Evolutionary conservation across 2,113 vertebrate genomes (phyloP), one percentile per base, ranked within the genome.

Genomic region (Plecotus auritus): DNA sequence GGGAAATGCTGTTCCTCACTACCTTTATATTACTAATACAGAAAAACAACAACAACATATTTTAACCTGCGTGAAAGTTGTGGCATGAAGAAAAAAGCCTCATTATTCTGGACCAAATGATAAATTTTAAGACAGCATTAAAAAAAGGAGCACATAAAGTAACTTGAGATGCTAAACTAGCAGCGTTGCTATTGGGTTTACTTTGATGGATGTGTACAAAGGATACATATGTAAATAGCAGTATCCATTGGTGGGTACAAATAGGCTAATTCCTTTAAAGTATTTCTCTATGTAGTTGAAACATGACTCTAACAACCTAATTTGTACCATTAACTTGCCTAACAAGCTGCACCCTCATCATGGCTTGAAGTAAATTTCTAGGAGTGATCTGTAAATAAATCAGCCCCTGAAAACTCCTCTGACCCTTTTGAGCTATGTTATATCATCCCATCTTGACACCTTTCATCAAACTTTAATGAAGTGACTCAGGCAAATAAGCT

Each of bases 391-490:
- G 22, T 59, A 59, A 59, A 59, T 59, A 59, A 23, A 59, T 59
- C 22, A 59, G 22, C 56, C 56, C 22, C 56, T 59, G 56, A 59
- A 59, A 59, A 59, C 56, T 59, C 56, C 56, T 23, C 98, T 98
- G 98, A 98, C 98, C 98, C 98, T 98, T 98, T 91, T 98, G 97
- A 98, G 98, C 97, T 96, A 98, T 97, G 92, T 99, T 99, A 98
- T 98, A 98, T 98, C 98, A 98, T 99, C 98, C 98, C 97, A 97
- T 98, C 98, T 98, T 99, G 99, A 99, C 99, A 99, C 98, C 98
- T 99, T 99, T 99, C 99, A 99, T 99, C 98, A 99, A 99, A 99
- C 98, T 98, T 98, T 98, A 99, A 98, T 99, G 98, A 98, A 99
- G 99, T 98, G 96, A 98, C 98, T 98, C 98, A 98, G 98, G 98